Percentiles rank a stretch among this genome's conserved stretches.
phyloP scores from a whole-genome alignment of 2,888 invertebrate species.

The Tetropium fuscum region DNA sequence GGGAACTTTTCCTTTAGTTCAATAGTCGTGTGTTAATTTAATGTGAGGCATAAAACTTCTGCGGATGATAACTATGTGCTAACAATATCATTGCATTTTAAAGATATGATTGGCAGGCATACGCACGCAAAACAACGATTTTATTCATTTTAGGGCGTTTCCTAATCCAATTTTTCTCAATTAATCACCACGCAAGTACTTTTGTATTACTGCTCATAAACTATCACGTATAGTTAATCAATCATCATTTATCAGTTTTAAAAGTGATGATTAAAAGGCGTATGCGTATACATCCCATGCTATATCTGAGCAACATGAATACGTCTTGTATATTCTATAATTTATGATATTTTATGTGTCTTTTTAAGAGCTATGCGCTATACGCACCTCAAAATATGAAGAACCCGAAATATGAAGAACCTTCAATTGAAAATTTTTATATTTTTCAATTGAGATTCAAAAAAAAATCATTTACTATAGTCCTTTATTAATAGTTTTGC shows the following conservation, averaged over 20 bases:
- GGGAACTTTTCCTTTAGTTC: not conserved
- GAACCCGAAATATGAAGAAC: too few relatives aligned
- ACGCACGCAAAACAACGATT: conserved; percentile 35
- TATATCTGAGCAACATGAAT: too few relatives aligned
- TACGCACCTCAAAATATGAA: too few relatives aligned
- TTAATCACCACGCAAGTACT: conserved; percentile 20
- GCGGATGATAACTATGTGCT: conserved; percentile 15
- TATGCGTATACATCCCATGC: too few relatives aligned
- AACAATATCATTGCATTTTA: conserved; percentile 37
- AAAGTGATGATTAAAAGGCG: not conserved
- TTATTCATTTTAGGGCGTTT: conserved; percentile 17
- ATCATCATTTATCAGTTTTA: not conserved
- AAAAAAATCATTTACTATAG: too few relatives aligned
- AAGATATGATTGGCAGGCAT: conserved; percentile 34
- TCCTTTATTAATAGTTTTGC: too few relatives aligned
- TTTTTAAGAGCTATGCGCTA: not conserved
- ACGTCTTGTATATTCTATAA: too few relatives aligned
- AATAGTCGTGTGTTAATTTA: conserved; percentile 9
- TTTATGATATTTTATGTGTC: not conserved
- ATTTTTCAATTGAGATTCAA: too few relatives aligned
- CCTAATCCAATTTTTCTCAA: conserved; percentile 28
- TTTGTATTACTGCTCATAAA: conserved; percentile 13
- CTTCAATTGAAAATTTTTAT: too few relatives aligned
- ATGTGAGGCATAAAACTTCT: not conserved
- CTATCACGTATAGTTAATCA: conserved; percentile 1